Conservation (phyloP, 1,140 invertebrate species). For the Pogonognathellus flavescens region DNA sequence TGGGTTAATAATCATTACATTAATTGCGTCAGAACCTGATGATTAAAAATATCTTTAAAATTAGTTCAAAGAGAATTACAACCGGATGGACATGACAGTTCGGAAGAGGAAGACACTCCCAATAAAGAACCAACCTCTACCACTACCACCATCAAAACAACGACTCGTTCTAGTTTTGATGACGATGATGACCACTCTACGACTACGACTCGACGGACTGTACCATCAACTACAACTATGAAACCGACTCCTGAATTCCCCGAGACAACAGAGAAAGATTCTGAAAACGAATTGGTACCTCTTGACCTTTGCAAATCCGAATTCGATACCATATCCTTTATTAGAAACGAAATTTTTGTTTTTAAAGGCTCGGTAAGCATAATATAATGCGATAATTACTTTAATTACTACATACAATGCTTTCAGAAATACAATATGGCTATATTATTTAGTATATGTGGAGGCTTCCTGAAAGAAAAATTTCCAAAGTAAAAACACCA, state of each 20-base stretch:
- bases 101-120: conserved; percentile 7
- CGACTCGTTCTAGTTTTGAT: neutral
- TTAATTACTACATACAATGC: neutral
- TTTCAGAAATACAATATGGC: neutral
- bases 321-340: conserved; percentile 77
- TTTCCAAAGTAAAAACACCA: conserved; percentile 78
- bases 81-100: conserved; percentile 19
- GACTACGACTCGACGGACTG: neutral
- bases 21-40: neutral
- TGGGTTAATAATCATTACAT: neutral
- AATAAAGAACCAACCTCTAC: neutral
- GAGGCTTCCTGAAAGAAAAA: conserved; percentile 33
- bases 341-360: conserved; percentile 88
- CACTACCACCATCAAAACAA: neutral
- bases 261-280: too few relatives aligned
- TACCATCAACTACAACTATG: neutral
- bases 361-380: conserved; percentile 86
- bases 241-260: neutral
- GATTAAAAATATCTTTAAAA: neutral
- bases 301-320: conserved; percentile 6
- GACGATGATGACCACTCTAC: neutral
- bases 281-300: neutral
- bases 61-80: conserved; percentile 8
- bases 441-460: conserved; percentile 58
- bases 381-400: conserved; percentile 57